A percentile compares a stretch with the other conserved stretches of the same genome.
Evolutionary conservation across 2,888 invertebrate genomes (phyloP).

Genomic region (Caenorhabditis angaria): DNA sequence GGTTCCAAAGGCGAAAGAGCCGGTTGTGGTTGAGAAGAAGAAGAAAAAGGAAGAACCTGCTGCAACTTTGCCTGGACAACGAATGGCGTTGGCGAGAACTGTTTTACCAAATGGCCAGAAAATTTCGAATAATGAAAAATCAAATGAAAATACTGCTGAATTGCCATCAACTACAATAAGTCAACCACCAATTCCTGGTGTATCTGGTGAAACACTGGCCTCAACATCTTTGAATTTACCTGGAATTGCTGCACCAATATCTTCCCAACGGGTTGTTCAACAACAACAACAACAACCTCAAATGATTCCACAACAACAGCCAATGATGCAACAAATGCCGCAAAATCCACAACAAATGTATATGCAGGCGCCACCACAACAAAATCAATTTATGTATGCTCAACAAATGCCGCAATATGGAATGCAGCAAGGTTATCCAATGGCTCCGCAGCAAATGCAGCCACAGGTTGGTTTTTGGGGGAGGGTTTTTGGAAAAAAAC

Average conservation of each 20-base stretch:
- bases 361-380: background rate
- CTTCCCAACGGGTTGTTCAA: background rate
- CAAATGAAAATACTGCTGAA: background rate
- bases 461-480: background rate
- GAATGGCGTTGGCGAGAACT: constrained; percentile 39
- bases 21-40: background rate
- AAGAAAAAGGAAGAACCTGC: background rate
- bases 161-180: background rate
- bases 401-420: background rate
- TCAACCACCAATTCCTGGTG: background rate
- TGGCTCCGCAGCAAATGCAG: constrained; percentile 6
- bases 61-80: constrained; percentile 41
- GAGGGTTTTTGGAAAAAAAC: too few relatives aligned
- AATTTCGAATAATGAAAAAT: constrained; percentile 8
- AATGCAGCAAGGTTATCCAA: background rate
- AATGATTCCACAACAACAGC: constrained; percentile 2
- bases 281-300: constrained; percentile 1
- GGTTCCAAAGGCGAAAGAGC: background rate
- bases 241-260: background rate
- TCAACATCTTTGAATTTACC: background rate
- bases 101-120: constrained; percentile 37
- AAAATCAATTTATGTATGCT: background rate
- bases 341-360: background rate
- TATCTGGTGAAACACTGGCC: background rate
- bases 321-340: constrained; percentile 1